Evolutionary conservation across 2,113 vertebrate species (phyloP), one percentile per base, ranked within the genome.

Genomic region (Percopsis transmontana): DNA sequence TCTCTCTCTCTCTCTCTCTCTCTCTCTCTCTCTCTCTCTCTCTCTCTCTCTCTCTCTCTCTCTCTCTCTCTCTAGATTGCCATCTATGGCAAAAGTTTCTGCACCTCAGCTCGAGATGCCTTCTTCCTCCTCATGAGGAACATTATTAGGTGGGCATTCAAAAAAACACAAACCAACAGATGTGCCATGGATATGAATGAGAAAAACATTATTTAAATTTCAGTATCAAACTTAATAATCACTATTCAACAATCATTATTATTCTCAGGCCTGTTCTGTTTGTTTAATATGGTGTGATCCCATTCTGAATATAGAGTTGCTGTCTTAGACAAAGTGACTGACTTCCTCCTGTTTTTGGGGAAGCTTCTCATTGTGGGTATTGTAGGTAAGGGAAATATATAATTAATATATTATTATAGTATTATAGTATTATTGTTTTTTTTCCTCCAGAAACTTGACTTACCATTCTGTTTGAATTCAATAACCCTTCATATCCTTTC

Each of bases 51-150:
- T 40, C 18, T 12, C n/a, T n/a, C n/a, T n/a, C n/a, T 33, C 3
- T 33, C 27, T 15, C 45, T 44, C 41, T 16, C 19, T 13, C 59
- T 55, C 5, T 58, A 99, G 97, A 93, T 99, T 3, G 96, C 96
- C 5, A 85, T 99, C 77, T 98, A 99, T 0, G 97, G 97, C 51
- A 97, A 95, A 86, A 98, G 93, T 81, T 99, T 98, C 92, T 99
- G 97, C 79, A 87, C 95, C 0, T 96, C 97, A 0, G 97, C 97
- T 56, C 89, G 86, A 27, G 94, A 98, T 0, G 97, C 96, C 0
- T 99, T 99, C 88, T 97, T 93, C 84, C 91, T 99, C 58, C 92
- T 99, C 27, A 97, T 99, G 97, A 95, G 97, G 79, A 99, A 99
- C 80, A 93, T 99, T 58, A 41, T 98, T 56, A 92, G 97, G 97